A percentile compares a stretch with the other conserved stretches of the same genome.
These are phyloP conservation scores for Phalacrocorax aristotelis DNA, from an alignment of 2,113 vertebrate genomes.

Conservation along the genomic window DNA sequence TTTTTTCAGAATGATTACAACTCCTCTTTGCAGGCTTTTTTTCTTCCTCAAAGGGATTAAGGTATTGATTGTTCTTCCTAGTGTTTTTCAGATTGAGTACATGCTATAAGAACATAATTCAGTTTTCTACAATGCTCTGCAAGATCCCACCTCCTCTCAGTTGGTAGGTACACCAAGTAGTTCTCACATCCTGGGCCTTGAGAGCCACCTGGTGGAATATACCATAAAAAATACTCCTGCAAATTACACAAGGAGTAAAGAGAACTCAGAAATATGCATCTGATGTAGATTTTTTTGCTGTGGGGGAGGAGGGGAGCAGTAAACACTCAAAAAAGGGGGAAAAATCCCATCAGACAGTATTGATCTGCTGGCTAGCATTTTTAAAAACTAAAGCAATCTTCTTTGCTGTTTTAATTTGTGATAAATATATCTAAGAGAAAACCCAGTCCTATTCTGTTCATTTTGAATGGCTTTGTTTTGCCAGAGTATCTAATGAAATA, in stretches of 20 bases:
- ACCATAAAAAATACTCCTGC: background rate
- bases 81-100: background rate
- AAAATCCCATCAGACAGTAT: background rate
- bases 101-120: background rate
- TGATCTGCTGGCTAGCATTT: background rate
- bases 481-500: background rate
- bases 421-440: background rate
- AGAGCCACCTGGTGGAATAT: constrained; percentile 72
- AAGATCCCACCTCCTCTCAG: background rate
- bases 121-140: background rate
- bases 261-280: background rate
- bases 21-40: background rate
- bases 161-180: background rate
- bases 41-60: background rate
- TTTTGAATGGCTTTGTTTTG: background rate
- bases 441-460: background rate
- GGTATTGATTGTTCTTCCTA: background rate
- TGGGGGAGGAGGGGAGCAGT: background rate
- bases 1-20: background rate
- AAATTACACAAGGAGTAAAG: background rate
- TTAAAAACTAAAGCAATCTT: background rate
- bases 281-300: background rate
- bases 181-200: constrained; percentile 37
- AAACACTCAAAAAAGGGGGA: background rate
- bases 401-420: background rate